Conservation (phyloP, 1,140 invertebrate species). For the Drosophila baimaii region DNA sequence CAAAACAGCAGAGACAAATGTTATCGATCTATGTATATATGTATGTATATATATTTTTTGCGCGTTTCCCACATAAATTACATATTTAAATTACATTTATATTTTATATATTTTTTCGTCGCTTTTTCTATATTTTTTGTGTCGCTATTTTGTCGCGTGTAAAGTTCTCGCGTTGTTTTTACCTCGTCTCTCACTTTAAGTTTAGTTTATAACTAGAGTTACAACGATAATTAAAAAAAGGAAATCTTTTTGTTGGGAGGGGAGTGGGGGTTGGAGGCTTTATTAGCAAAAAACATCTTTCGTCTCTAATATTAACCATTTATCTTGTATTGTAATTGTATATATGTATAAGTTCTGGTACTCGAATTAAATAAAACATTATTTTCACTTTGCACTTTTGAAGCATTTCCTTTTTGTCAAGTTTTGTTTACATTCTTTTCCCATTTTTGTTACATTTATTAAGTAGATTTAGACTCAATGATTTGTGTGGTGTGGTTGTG, state of each 20-base stretch:
- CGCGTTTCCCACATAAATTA: slow-evolving; percentile 58
- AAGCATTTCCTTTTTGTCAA: slow-evolving; percentile 48
- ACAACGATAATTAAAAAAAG: slow-evolving; percentile 78
- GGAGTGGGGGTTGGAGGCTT: slow-evolving; percentile 7
- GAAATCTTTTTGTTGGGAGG: slow-evolving; percentile 58
- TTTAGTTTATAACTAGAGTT: slow-evolving; percentile 74
- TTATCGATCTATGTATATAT: slow-evolving; percentile 45
- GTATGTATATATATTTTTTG: slow-evolving; percentile 43
- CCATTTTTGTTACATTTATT: slow-evolving; percentile 60
- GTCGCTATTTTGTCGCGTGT: slow-evolving; percentile 43
- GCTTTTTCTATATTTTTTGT: slow-evolving; percentile 17
- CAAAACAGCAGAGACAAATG: slow-evolving; percentile 52
- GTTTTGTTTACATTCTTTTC: slow-evolving; percentile 26
- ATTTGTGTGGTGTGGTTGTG: slow-evolving; percentile 33
- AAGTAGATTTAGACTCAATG: slow-evolving; percentile 64
- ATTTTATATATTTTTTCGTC: slow-evolving; percentile 32
- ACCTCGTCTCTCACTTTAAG: slow-evolving; percentile 53
- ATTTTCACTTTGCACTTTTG: slow-evolving; percentile 68
- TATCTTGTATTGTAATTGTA: slow-evolving; percentile 39
- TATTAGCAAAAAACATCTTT: slow-evolving; percentile 69
- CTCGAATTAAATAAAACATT: slow-evolving; percentile 63
- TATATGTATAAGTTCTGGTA: slow-evolving; percentile 68
- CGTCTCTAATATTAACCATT: slow-evolving; percentile 59
- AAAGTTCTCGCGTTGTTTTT: slow-evolving; percentile 40
- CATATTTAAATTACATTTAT: slow-evolving; percentile 67